phyloP scores from a whole-genome alignment of 2,888 invertebrate genomes.

The Andrena bicolor region DNA sequence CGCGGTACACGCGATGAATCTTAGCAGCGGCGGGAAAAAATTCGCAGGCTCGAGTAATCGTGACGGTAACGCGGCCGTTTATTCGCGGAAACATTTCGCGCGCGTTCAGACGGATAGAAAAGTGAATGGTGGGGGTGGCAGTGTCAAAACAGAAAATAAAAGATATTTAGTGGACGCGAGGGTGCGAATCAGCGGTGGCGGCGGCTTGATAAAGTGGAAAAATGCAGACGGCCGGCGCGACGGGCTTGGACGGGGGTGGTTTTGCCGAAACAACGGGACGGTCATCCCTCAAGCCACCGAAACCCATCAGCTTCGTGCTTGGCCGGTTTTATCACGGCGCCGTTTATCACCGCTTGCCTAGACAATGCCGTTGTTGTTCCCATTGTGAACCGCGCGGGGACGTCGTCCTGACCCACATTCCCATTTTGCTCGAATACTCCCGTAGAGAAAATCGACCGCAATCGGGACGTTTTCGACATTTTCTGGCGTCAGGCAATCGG shows the following conservation, averaged over 20 bases:
- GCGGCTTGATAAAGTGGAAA: conserved; percentile 72
- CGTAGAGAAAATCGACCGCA: conserved; percentile 52
- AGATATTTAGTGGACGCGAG: conserved; percentile 66
- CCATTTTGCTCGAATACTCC: conserved; percentile 47
- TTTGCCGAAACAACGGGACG: conserved; percentile 69
- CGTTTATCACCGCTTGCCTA: conserved; percentile 81
- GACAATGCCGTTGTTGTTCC: conserved; percentile 77
- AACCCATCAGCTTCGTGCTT: conserved; percentile 73
- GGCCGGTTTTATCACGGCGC: conserved; percentile 79
- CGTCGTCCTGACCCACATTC: conserved; percentile 73
- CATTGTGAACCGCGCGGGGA: conserved; percentile 71
- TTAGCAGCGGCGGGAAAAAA: neutral
- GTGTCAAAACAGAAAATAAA: conserved; percentile 68
- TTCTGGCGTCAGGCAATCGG: neutral
- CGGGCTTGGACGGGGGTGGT: conserved; percentile 33
- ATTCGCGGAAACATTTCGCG: conserved; percentile 36
- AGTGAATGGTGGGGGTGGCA: conserved; percentile 56
- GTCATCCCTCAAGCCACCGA: conserved; percentile 76
- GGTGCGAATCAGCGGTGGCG: conserved; percentile 50
- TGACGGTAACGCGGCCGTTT: conserved; percentile 36
- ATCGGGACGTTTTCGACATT: conserved; percentile 43
- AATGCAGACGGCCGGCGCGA: conserved; percentile 57
- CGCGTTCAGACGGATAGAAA: conserved; percentile 45
- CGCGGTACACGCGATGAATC: neutral
- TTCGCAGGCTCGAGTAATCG: conserved; percentile 12